These are phyloP conservation scores for Capitulum mitella DNA, from an alignment of 2,888 invertebrate species.

Conservation along the genomic window DNA sequence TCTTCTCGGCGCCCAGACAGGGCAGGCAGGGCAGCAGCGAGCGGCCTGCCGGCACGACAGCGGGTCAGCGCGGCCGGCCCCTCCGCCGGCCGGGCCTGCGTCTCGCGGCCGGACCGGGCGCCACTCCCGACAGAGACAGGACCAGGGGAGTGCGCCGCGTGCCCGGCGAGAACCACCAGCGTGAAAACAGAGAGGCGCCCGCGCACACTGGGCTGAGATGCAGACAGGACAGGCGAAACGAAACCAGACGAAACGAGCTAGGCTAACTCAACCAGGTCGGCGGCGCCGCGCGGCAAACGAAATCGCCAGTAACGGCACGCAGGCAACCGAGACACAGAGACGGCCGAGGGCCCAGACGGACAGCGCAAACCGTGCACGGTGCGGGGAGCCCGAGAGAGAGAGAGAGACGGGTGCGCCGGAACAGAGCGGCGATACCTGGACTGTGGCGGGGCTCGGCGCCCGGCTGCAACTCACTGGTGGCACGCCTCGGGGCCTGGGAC, in stretches of 20 bases:
- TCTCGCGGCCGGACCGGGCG: neutral
- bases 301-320: neutral
- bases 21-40: slow-evolving; percentile 18
- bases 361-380: neutral
- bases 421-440: neutral
- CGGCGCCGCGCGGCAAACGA: neutral
- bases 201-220: neutral
- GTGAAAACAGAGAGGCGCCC: neutral
- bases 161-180: neutral
- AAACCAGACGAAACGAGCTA: neutral
- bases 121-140: neutral
- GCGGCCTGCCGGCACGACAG: slow-evolving; percentile 4
- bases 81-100: neutral
- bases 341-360: neutral
- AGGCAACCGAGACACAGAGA: neutral
- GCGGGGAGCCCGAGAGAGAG: neutral
- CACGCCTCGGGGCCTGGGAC: neutral
- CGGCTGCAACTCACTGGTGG: neutral
- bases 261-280: neutral
- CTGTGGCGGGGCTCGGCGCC: neutral
- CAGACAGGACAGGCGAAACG: neutral
- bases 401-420: neutral
- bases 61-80: neutral
- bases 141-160: too few species aligned
- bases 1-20: slow-evolving; percentile 16